Conservation (phyloP, 2,797 vertebrate species). For the Eulemur albifrons region DNA sequence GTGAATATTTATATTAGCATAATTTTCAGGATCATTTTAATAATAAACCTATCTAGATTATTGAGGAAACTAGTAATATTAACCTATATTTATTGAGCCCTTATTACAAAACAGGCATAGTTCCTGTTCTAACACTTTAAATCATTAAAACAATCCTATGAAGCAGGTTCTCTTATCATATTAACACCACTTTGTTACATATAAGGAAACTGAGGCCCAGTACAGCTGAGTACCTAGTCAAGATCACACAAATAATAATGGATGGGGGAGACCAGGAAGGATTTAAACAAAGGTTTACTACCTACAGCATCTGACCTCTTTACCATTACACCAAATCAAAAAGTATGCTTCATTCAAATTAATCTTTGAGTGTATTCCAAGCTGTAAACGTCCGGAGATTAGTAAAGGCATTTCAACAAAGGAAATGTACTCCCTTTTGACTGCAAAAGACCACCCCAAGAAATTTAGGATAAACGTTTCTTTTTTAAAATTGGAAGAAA, state of each 20-base stretch:
- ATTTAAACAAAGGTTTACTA: not conserved
- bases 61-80: not conserved
- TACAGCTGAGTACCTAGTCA: not conserved
- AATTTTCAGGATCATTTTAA: not conserved
- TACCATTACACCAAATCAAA: not conserved
- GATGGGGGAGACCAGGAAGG: not conserved
- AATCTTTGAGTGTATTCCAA: conserved; percentile 19
- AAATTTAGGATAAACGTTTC: not conserved
- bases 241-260: not conserved
- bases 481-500: conserved; percentile 25
- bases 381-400: not conserved
- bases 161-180: not conserved
- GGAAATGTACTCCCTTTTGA: not conserved
- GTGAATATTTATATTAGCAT: not conserved
- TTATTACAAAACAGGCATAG: not conserved
- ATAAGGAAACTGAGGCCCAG: not conserved
- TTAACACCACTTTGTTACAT: not conserved
- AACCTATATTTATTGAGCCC: not conserved
- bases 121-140: conserved; percentile 5
- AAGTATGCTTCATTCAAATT: not conserved
- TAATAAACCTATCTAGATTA: not conserved
- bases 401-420: conserved; percentile 34
- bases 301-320: not conserved
- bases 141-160: not conserved
- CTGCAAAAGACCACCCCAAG: not conserved